A percentile compares a stretch with the other conserved stretches of the same genome.
phyloP scores from a whole-genome alignment of 2,888 invertebrate species.

The Macrostomum cliftonense region DNA sequence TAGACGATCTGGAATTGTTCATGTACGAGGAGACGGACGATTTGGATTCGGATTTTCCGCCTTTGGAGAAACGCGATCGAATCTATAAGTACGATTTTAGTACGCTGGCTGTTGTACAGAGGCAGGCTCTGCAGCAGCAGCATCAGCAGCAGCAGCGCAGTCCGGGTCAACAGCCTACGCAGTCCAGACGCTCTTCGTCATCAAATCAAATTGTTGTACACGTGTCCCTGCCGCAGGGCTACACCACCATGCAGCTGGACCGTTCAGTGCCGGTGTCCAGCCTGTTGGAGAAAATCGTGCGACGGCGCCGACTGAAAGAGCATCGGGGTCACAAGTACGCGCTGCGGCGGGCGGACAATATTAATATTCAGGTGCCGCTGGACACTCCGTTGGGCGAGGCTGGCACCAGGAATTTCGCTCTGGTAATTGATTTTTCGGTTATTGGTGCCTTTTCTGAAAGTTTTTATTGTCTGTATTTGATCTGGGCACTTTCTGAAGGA shows the following conservation, averaged over 20 bases:
- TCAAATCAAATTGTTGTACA: background rate
- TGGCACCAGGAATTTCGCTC: no score
- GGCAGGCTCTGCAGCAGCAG: background rate
- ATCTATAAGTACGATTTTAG: constrained; percentile 80
- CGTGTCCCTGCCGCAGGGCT: background rate
- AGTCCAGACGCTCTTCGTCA: no score
- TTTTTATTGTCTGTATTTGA: no score
- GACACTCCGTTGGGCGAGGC: no score
- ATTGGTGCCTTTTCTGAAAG: no score
- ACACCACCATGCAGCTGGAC: background rate
- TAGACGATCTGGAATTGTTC: constrained; percentile 43
- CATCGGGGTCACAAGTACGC: background rate
- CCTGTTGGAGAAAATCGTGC: background rate
- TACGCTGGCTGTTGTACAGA: constrained; percentile 57
- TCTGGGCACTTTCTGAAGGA: no score
- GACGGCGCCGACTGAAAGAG: background rate
- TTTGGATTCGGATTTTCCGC: constrained; percentile 76
- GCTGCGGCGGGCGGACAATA: no score
- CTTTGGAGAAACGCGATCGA: constrained; percentile 64
- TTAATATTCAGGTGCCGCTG: no score
- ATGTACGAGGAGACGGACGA: constrained; percentile 92
- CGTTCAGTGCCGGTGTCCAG: background rate
- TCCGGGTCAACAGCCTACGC: no score
- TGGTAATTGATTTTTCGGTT: no score
- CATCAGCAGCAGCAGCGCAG: no score